phyloP scores from a whole-genome alignment of 2,888 invertebrate genomes.

The Pherbina coryleti region DNA sequence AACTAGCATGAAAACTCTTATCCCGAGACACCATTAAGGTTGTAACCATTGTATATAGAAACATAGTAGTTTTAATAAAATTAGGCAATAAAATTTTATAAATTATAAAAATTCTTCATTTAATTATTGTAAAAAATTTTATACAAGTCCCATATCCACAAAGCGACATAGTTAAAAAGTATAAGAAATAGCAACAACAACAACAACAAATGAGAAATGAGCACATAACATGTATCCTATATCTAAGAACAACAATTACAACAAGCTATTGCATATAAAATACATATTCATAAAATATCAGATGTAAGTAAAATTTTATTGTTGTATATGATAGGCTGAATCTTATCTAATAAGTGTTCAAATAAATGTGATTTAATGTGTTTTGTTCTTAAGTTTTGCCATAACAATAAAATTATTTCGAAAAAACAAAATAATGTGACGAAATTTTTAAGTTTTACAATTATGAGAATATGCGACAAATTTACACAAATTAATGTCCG shows the following conservation, averaged over 20 bases:
- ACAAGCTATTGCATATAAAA: conserved; percentile 16
- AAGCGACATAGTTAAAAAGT: background rate
- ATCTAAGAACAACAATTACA: conserved; percentile 46
- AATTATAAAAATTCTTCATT: background rate
- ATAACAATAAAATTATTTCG: background rate
- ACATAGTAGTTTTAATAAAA: background rate
- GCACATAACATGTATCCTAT: conserved; percentile 67
- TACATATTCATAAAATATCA: background rate
- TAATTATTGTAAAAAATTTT: background rate
- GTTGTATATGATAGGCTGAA: background rate
- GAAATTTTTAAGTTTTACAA: background rate
- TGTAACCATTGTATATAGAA: conserved; percentile 33
- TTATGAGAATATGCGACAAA: conserved; percentile 20
- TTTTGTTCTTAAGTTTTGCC: background rate
- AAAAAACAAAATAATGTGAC: background rate
- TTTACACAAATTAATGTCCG: conserved; percentile 47
- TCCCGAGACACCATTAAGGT: conserved; percentile 30
- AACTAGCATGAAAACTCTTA: conserved; percentile 12
- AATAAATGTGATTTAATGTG: conserved; percentile 52
- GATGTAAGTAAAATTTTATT: background rate
- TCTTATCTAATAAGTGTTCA: conserved; percentile 50
- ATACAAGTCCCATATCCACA: background rate
- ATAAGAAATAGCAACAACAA: background rate
- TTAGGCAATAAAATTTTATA: background rate
- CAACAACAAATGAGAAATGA: conserved; percentile 48